Percentiles rank a stretch among this genome's conserved stretches.
Evolutionary conservation across 2,797 vertebrate species (phyloP).

Genomic region (Pteronotus mesoamericanus): DNA sequence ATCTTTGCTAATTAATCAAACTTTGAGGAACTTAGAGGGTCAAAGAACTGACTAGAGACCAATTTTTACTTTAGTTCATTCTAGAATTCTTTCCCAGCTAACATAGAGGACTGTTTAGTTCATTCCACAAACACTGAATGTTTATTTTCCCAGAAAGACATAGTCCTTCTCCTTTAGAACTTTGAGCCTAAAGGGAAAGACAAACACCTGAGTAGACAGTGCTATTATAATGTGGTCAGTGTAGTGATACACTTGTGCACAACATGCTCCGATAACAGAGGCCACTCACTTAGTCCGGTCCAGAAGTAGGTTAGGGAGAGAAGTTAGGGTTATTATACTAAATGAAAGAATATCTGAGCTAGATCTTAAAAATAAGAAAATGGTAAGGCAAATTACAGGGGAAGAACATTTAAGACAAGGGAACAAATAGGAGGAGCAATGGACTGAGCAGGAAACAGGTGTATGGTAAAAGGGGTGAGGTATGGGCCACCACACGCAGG

Average conservation of each 20-base stretch:
- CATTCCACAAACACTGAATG: not conserved
- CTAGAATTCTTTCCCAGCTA: not conserved
- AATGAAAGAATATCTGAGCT: not conserved
- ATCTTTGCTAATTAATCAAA: not conserved
- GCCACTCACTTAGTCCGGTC: not conserved
- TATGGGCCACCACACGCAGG: not conserved
- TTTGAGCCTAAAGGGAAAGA: not conserved
- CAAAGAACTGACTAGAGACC: not conserved
- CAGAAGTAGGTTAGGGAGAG: not conserved
- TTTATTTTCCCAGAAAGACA: slow-evolving; percentile 26
- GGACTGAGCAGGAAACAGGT: not conserved
- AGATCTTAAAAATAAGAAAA: not conserved
- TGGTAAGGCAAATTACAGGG: not conserved
- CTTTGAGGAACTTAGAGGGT: not conserved
- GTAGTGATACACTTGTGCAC: not conserved
- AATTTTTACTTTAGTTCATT: not conserved
- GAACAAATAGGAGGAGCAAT: not conserved
- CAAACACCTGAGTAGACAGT: not conserved
- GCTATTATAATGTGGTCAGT: not conserved
- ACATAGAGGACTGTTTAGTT: not conserved
- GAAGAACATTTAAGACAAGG: not conserved
- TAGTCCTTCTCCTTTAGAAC: not conserved
- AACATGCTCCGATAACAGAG: not conserved
- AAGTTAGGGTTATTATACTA: not conserved
- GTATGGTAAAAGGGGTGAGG: not conserved